Evolutionary conservation across 2,888 invertebrate genomes (phyloP), one percentile per base, ranked within the genome.

Genomic region (Cephus pulcher): DNA sequence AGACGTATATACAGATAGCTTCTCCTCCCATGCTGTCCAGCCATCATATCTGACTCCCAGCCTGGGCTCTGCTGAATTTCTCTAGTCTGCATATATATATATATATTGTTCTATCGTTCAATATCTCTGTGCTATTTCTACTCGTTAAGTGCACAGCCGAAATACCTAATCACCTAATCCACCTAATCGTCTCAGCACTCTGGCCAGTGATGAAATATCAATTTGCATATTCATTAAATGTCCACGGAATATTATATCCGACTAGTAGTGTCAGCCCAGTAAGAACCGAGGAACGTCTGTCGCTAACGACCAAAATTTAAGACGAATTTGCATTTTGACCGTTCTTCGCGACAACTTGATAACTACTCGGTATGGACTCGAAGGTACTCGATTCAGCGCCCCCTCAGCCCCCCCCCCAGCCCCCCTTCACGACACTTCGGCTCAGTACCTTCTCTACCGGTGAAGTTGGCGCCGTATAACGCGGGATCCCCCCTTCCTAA

Each of bases 141-240:
- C 37, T 37, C 37, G 37, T 37, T 37, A 37, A 4, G 12, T 37
- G 37, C 37, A 37, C 1, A 37, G 37, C 3, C 37, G 37, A 37
- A 37, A 37, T 37, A 37, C 37, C 37, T 37, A 37, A 37, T 37
- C 37, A 37, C 37, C 37, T 37, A 37, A 37, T 37, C 37, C 37
- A 37, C 37, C 37, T 37, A 37, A 37, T 37, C 37, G 12, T 37
- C 37, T 37, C 37, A 37, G 37, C 37, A 37, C 12, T 37, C 37
- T 12, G 37, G 37, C 37, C 37, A 12, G 37, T 37, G 37, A 12
- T 37, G 37, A 37, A 37, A 37, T 12, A 37, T 12, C 37, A 37
- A 90, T 90, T 88, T 90, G 89, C 90, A 90, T 90, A 90, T 90
- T 90, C 89, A 90, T 90, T 88, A 88, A 89, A 90, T 84, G 84